These are phyloP conservation scores for Machaerirhynchus nigripectus DNA, from an alignment of 2,113 vertebrate species.

Conservation along the genomic window DNA sequence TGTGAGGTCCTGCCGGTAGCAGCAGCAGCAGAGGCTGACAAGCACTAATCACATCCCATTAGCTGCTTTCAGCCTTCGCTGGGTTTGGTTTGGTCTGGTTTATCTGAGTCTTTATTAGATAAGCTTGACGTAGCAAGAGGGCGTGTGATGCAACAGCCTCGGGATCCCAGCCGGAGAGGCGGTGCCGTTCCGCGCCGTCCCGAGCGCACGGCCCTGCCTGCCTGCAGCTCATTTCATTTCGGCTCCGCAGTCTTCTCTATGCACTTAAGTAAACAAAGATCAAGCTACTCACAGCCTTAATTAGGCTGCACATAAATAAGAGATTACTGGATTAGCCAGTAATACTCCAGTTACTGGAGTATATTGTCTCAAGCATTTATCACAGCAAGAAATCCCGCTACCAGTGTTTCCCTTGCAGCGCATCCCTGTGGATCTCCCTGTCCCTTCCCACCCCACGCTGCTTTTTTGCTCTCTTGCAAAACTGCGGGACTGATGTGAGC, in stretches of 20 bases:
- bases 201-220: not conserved
- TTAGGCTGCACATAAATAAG: constrained; percentile 72
- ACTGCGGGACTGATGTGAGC: rapidly evolving
- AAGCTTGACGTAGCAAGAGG: constrained; percentile 19
- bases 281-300: constrained; percentile 73
- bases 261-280: constrained; percentile 74
- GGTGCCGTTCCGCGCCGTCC: not conserved
- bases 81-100: constrained; percentile 55
- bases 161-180: not conserved
- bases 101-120: constrained; percentile 60
- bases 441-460: rapidly evolving
- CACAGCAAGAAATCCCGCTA: not conserved
- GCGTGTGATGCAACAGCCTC: not conserved
- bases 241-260: constrained; percentile 61
- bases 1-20: constrained; percentile 15
- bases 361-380: too few relatives aligned
- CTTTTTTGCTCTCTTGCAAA: rapidly evolving
- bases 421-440: rapidly evolving
- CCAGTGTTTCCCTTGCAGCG: rapidly evolving
- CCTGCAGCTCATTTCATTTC: constrained; percentile 47
- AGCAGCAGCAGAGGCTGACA: constrained; percentile 34
- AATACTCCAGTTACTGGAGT: too few relatives aligned
- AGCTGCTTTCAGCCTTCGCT: constrained; percentile 62
- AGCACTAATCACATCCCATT: constrained; percentile 50
- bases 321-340: constrained; percentile 64